A percentile compares a stretch with the other conserved stretches of the same genome.
These are phyloP conservation scores for Hyposmocoma kahamanoa DNA, from an alignment of 1,140 invertebrate genomes.

Conservation along the genomic window DNA sequence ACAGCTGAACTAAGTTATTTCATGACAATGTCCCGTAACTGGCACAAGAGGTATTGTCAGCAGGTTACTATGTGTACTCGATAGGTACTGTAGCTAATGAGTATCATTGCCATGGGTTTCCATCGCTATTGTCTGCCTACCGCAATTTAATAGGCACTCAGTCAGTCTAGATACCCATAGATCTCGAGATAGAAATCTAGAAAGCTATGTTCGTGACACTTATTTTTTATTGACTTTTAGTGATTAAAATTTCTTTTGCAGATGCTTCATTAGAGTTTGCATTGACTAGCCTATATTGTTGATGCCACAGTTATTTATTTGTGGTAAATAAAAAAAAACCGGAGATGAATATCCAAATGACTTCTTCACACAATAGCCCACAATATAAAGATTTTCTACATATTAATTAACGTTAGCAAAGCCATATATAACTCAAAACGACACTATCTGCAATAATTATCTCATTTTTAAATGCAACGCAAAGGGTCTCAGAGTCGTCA, in stretches of 20 bases:
- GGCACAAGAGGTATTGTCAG: no score
- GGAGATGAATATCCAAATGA: background rate
- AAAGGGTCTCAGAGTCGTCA: background rate
- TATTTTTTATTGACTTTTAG: constrained; percentile 10
- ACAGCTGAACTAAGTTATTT: no score
- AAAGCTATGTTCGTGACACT: constrained; percentile 5
- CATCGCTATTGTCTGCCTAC: constrained; percentile 23
- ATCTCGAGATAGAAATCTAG: constrained; percentile 39
- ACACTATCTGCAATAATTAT: background rate
- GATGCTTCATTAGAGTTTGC: constrained; percentile 6
- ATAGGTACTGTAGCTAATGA: constrained; percentile 22
- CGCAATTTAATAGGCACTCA: constrained; percentile 25
- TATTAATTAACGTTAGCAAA: background rate
- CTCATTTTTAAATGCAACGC: background rate
- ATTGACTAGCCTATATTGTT: background rate
- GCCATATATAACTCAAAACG: background rate
- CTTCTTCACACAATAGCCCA: background rate
- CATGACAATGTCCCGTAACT: no score
- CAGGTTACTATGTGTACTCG: no score
- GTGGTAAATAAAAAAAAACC: background rate
- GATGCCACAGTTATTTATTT: background rate
- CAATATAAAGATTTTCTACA: background rate
- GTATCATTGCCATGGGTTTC: constrained; percentile 24
- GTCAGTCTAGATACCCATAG: constrained; percentile 46
- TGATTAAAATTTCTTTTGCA: constrained; percentile 7